phyloP scores from a whole-genome alignment of 2,113 vertebrate genomes.

The Gopherus evgoodei region DNA sequence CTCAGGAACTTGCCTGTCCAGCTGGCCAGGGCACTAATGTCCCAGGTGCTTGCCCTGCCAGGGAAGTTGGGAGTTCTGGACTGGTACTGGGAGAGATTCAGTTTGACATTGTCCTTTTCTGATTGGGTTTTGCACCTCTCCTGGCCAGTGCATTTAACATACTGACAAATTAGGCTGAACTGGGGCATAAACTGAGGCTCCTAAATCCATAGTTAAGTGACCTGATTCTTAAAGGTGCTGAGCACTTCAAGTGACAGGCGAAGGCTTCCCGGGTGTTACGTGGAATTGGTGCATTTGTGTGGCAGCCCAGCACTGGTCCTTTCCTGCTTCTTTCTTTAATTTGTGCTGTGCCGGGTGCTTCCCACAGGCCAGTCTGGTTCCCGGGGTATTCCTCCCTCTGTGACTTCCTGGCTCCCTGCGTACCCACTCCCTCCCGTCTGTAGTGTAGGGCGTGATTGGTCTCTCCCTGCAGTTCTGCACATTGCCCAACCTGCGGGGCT shows the following conservation, averaged over 20 bases:
- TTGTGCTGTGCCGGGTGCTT: background rate
- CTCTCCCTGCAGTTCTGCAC: background rate
- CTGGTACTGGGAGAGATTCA: too few species aligned
- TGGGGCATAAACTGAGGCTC: background rate
- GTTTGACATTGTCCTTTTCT: background rate
- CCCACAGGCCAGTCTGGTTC: background rate
- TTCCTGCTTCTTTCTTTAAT: background rate
- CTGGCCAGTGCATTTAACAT: background rate
- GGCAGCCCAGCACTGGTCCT: background rate
- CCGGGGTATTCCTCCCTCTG: too few species aligned
- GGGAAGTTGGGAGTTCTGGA: background rate
- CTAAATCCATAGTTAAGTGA: background rate
- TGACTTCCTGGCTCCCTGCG: background rate
- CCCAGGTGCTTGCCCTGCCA: background rate
- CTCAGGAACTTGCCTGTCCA: too few species aligned
- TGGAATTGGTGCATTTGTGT: background rate
- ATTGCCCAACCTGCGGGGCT: too few species aligned
- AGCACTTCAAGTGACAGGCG: too few species aligned
- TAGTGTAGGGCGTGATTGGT: too few species aligned
- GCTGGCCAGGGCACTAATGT: background rate
- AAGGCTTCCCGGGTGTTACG: too few species aligned
- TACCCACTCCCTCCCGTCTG: background rate
- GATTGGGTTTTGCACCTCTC: background rate
- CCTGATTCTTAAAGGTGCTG: background rate
- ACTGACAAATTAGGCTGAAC: background rate